These are phyloP conservation scores for Eretmochelys imbricata DNA, from an alignment of 2,113 vertebrate genomes.

Conservation along the genomic window DNA sequence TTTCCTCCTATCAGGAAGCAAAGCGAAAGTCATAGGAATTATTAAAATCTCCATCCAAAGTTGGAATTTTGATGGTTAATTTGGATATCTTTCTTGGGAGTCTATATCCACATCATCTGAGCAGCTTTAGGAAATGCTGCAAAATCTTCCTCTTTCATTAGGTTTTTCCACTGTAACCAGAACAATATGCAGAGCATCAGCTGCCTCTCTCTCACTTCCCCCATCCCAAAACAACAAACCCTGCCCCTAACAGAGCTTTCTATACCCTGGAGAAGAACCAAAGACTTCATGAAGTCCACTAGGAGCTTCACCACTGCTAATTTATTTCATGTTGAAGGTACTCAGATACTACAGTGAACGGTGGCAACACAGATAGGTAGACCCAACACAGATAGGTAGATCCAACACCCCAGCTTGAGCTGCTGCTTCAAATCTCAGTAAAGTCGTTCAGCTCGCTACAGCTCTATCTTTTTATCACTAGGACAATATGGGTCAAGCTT, in stretches of 20 bases:
- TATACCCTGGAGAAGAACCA: background rate
- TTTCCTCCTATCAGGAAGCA: background rate
- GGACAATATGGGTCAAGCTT: fast-evolving
- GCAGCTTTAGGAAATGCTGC: background rate
- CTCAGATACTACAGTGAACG: fast-evolving
- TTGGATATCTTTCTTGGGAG: background rate
- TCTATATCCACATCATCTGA: background rate
- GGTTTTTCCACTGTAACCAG: background rate
- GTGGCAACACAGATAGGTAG: too few relatives aligned
- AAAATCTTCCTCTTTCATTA: background rate
- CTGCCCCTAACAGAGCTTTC: background rate
- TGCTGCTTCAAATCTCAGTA: background rate
- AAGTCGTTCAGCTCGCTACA: fast-evolving
- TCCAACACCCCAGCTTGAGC: background rate
- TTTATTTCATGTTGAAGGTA: background rate
- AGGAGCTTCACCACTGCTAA: background rate
- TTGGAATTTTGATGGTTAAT: fast-evolving
- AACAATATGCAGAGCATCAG: background rate
- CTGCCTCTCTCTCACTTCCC: background rate
- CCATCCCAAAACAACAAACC: background rate
- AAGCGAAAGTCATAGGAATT: background rate
- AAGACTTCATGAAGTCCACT: background rate
- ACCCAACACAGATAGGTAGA: background rate
- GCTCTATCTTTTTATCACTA: fast-evolving
- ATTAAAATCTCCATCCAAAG: background rate